A percentile compares a stretch with the other conserved stretches of the same genome.
phyloP scores from a whole-genome alignment of 2,113 vertebrate species.

The Colinus virginianus region DNA sequence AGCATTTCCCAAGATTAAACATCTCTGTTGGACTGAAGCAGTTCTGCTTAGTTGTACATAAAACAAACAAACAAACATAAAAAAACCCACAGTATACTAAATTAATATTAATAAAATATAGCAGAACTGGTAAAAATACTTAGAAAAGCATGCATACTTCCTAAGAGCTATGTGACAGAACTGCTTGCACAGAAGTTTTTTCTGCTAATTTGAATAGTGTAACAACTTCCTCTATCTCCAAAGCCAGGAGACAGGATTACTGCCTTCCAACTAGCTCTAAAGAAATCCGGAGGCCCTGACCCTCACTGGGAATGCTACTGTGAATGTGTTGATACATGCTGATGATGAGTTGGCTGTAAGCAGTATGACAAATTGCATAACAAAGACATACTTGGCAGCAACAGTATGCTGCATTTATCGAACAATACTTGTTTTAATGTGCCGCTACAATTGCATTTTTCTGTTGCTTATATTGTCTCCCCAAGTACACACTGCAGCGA shows the following conservation, averaged over 20 bases:
- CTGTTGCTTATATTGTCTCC: background rate
- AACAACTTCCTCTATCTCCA: background rate
- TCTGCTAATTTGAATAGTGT: background rate
- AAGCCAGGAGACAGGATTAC: background rate
- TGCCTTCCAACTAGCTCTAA: background rate
- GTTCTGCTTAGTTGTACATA: background rate
- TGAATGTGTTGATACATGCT: background rate
- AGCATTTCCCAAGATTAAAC: background rate
- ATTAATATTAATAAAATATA: background rate
- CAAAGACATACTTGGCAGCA: slow-evolving; percentile 45
- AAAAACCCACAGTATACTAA: background rate
- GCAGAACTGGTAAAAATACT: background rate
- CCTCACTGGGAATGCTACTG: slow-evolving; percentile 18
- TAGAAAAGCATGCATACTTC: background rate
- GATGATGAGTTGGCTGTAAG: slow-evolving; percentile 4
- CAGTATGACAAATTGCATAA: slow-evolving; percentile 28
- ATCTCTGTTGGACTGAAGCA: background rate
- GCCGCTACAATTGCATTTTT: background rate
- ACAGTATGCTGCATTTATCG: background rate
- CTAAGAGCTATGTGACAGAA: background rate
- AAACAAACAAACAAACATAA: background rate
- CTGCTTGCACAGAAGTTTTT: background rate
- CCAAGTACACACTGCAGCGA: background rate
- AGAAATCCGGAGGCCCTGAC: slow-evolving; percentile 21
- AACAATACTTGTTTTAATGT: slow-evolving; percentile 1